Evolutionary conservation across 2,113 vertebrate species (phyloP).

Genomic region (Corydoras maculifer): DNA sequence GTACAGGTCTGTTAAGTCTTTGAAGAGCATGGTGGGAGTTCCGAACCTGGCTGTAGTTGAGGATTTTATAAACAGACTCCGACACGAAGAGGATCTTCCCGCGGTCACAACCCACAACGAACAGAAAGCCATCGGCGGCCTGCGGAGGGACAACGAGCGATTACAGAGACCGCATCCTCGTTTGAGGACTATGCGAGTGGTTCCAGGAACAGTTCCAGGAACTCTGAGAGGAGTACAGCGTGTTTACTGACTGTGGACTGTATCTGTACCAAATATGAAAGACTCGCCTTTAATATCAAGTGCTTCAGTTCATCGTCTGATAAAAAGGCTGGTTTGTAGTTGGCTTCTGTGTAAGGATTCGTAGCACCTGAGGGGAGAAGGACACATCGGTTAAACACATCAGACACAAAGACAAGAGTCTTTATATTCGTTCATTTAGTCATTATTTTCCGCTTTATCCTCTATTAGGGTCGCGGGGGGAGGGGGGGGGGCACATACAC

Average conservation of each 20-base stretch:
- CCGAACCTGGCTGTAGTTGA: constrained; percentile 95
- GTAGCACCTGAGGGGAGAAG: constrained; percentile 73
- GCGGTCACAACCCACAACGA: constrained; percentile 96
- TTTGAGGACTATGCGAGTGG: no score
- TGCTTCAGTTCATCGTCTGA: constrained; percentile 97
- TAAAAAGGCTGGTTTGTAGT: constrained; percentile 97
- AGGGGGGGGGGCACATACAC: no score
- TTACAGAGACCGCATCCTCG: no score
- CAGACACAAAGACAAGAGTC: not conserved
- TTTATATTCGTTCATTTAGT: no score
- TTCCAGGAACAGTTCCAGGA: no score
- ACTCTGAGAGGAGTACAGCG: not conserved
- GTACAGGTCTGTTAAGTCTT: no score
- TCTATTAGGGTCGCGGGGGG: no score
- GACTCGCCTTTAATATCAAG: constrained; percentile 90
- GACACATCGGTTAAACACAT: not conserved
- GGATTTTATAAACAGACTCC: constrained; percentile 98
- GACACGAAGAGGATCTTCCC: constrained; percentile 98
- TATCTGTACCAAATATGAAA: not conserved
- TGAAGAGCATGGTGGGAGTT: not conserved
- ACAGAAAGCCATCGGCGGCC: constrained; percentile 97
- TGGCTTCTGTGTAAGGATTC: constrained; percentile 95
- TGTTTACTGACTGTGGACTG: not conserved
- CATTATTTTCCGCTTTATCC: no score
- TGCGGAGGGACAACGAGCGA: constrained; percentile 47